Conservation (phyloP, 2,797 vertebrate genomes). For the Typhlichthys subterraneus region DNA sequence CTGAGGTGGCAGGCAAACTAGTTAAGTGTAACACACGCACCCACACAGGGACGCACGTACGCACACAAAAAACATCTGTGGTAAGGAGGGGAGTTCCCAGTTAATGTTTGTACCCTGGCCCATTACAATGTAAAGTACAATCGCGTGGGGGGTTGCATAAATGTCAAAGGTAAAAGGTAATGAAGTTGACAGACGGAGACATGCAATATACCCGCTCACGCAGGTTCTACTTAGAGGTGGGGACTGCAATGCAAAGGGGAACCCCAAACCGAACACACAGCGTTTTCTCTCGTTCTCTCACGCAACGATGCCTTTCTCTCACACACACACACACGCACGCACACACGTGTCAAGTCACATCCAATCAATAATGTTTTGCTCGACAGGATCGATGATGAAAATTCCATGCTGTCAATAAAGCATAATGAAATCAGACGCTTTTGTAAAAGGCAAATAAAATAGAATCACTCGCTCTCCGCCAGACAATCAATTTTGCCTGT, state of each 20-base stretch:
- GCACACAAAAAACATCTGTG: constrained; percentile 12
- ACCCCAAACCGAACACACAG: constrained; percentile 34
- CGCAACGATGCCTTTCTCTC: constrained; percentile 6
- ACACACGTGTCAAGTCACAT: constrained; percentile 36
- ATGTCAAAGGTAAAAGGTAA: constrained; percentile 75
- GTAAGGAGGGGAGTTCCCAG: constrained; percentile 60
- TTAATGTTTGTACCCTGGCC: constrained; percentile 46
- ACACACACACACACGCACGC: constrained; percentile 15
- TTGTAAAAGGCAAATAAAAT: constrained; percentile 10
- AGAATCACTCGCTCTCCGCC: background rate
- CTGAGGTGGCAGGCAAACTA: too few relatives aligned
- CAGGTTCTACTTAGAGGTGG: constrained; percentile 45
- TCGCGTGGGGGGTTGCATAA: constrained; percentile 68
- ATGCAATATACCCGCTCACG: constrained; percentile 65
- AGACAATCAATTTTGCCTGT: background rate
- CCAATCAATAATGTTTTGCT: constrained; percentile 37
- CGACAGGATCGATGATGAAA: constrained; percentile 33
- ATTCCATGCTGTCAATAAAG: constrained; percentile 13
- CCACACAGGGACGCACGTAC: constrained; percentile 12
- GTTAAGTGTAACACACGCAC: constrained; percentile 12
- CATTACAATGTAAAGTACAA: constrained; percentile 46
- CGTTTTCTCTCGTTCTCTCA: constrained; percentile 20
- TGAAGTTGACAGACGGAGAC: constrained; percentile 60
- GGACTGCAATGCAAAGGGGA: constrained; percentile 49
- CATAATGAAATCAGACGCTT: constrained; percentile 13